Evolutionary conservation across 2,113 vertebrate species (phyloP), one percentile per base, ranked within the genome.

Genomic region (Rhineura floridana): DNA sequence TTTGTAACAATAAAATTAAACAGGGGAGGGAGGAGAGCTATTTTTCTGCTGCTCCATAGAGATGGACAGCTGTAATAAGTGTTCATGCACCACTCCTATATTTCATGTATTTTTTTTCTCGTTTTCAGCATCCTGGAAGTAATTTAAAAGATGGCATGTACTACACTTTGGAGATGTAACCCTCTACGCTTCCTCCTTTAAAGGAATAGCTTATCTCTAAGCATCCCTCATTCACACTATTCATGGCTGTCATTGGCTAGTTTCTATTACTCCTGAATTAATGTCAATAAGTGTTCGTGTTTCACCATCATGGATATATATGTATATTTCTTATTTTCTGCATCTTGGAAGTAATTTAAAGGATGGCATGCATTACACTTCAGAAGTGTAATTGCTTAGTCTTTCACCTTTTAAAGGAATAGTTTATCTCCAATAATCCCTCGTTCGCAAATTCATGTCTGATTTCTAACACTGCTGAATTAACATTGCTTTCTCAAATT

Each of bases 401-500:
- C 88, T 91, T 28, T 5, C 91, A 88, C 28, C n/a, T 73, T 36
- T 93, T 81, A 79, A 79, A 92, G 92, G 88, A 39, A 89, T 77
- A 89, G 42, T 21, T 92, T 93, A 46, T 91, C 72, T 95, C 59
- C 85, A 70, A 85, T 81, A 92, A 88, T 93, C 84, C 55, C 48
- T 87, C 36, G 36, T 89, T 94, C 88, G 78, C 85, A 81, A 30
- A 92, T 93, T 87, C 93, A 89, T 88, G 88, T 69, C 65, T 91
- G 89, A 93, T 93, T 83, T 93, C 83, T 88, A 87, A 92, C 83
- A 44, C 69, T 92, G 86, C 65, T 89, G 85, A 94, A 88, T 93
- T 67, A 39, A 93, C 91, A 84, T 87, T 90, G 85, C 88, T 95
- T 94, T 95, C 73, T 90, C 62, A 90, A 89, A 93, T 91, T 90